Base-by-base conservation (phyloP, 2,797 vertebrate species). In the Melanotaenia parkinsoni region DNA sequence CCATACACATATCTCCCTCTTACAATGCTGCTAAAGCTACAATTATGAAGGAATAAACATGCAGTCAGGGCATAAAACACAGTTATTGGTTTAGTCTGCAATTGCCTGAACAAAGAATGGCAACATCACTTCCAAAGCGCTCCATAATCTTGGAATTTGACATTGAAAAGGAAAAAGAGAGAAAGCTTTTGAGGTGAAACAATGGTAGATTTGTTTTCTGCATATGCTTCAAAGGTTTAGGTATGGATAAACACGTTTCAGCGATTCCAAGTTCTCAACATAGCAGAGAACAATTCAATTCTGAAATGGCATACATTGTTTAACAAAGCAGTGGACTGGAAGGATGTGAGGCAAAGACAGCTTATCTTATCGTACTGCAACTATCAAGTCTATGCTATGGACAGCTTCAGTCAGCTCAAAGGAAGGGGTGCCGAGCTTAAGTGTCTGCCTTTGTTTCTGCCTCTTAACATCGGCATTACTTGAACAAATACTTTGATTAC, bases 61-160 rank as follows among this genome's bases (percentile, higher is more conserved):
- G 79, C 86, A 74, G 82, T 71, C 81, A 80, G 78, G 73, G 53
- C 84, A 93, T 86, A 88, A 92, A 93, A 90, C 77, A 75, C 70
- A 75, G 80, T 86, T 89, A 83, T 86, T 88, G 92, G 88, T 93
- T 94, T 91, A 91, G 80, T 60, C 61, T 20, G 0, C 71, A 70
- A 91, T 94, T 93, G 91, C 93, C 80, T 88, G 53, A 76, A 72
- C 77, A 88, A 88, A 84, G 81, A 78, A 92, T 82, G 58, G 84
- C 83, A 91, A 88, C 82, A 91, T 93, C 88, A 91, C 89, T 89
- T 91, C 83, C 76, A 91, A 91, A 93, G 88, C 91, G 54, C 61
- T 83, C 63, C 14, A 26, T 93, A 94, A 94, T 94, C 93, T 94
- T 92, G 83, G 89, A 93, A 93, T 93, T 89, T 91, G 86, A 92